Conservation (phyloP, 2,113 vertebrate species). For the Spheniscus mendiculus region DNA sequence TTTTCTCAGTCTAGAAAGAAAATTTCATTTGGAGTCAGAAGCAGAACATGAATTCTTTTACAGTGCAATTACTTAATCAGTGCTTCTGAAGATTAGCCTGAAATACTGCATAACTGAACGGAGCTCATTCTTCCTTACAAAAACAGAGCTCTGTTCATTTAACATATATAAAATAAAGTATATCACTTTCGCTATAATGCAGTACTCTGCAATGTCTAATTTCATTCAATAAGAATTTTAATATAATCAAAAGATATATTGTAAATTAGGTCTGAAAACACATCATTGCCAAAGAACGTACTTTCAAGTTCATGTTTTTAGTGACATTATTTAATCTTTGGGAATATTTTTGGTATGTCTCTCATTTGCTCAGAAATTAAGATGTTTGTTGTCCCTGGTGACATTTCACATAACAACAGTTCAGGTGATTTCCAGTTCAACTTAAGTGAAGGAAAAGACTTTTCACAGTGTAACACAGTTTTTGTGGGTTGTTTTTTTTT, state of each 20-base stretch:
- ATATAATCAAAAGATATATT: neutral
- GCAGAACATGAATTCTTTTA: conserved; percentile 17
- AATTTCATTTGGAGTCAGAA: conserved; percentile 33
- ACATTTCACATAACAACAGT: neutral
- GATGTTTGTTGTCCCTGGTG: neutral
- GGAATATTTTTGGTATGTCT: neutral
- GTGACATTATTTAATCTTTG: neutral
- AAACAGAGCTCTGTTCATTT: neutral
- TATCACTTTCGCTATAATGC: neutral
- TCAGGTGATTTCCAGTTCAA: neutral
- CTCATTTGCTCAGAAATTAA: neutral
- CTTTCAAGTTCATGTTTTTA: neutral
- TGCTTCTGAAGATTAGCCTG: conserved; percentile 31
- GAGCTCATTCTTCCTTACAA: neutral
- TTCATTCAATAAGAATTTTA: neutral
- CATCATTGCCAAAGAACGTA: neutral
- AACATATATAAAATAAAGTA: neutral
- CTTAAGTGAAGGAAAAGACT: neutral
- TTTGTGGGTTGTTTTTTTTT: neutral
- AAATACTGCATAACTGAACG: neutral
- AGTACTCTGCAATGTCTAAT: neutral
- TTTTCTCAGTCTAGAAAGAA: conserved; percentile 6
- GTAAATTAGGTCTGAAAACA: neutral
- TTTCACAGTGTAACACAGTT: neutral
- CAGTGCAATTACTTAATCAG: conserved; percentile 53